These are phyloP conservation scores for Hecatera dysodea DNA, from an alignment of 2,888 invertebrate species.

Conservation along the genomic window DNA sequence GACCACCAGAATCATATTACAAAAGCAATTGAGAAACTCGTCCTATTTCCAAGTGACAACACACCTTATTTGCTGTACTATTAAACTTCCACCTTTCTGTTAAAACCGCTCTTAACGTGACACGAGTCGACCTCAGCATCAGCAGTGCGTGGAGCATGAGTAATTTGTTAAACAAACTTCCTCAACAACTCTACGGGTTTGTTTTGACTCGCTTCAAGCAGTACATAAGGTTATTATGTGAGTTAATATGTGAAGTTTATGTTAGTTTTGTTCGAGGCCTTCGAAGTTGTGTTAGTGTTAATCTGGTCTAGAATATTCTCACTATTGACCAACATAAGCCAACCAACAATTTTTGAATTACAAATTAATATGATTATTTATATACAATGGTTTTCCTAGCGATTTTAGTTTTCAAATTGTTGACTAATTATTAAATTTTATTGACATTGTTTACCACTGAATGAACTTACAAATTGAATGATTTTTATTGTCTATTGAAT, in stretches of 20 bases:
- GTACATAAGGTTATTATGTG: conserved; percentile 6
- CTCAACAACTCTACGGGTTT: conserved; percentile 32
- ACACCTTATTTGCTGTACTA: conserved; percentile 7
- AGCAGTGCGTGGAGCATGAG: conserved; percentile 43
- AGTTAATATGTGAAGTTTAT: conserved; percentile 12
- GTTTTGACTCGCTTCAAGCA: conserved; percentile 12
- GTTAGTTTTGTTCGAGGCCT: conserved; percentile 4
- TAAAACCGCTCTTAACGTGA: conserved; percentile 40
- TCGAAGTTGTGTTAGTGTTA: not conserved
- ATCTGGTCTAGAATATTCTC: not conserved
- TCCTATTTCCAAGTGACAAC: conserved; percentile 4
- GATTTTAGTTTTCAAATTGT: no score
- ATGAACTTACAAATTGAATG: no score
- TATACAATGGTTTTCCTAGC: no score
- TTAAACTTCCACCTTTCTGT: conserved; percentile 36
- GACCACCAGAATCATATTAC: conserved; percentile 11
- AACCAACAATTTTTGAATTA: no score
- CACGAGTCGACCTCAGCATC: conserved; percentile 26
- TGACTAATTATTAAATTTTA: no score
- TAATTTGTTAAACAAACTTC: conserved; percentile 54
- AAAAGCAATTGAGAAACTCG: conserved; percentile 31
- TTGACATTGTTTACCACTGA: no score
- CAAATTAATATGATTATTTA: no score
- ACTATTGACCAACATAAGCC: not conserved
- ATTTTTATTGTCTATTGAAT: no score